phyloP scores from a whole-genome alignment of 2,888 invertebrate species.

The Zygaena filipendulae region DNA sequence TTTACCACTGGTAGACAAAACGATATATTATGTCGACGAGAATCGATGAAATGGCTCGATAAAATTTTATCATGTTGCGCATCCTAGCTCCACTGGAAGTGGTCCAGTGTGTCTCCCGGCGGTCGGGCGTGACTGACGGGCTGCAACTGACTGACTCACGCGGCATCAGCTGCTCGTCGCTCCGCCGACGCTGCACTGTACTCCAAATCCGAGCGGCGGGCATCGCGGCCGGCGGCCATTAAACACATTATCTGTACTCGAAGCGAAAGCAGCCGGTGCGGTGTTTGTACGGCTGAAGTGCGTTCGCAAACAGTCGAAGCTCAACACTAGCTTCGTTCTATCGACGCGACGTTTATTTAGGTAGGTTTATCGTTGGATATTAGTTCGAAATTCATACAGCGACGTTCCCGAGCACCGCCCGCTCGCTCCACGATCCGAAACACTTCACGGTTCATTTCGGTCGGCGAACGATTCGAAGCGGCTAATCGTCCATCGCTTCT shows the following conservation, averaged over 20 bases:
- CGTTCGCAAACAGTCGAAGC: too few species aligned
- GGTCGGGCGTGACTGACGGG: constrained; percentile 21
- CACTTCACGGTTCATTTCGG: constrained; percentile 19
- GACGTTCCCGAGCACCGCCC: constrained; percentile 7
- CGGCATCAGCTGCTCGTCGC: neutral
- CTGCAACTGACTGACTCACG: constrained; percentile 3
- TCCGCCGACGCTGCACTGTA: neutral
- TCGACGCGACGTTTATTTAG: constrained; percentile 3
- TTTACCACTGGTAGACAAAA: too few species aligned
- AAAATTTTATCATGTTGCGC: too few species aligned
- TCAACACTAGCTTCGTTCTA: constrained; percentile 11
- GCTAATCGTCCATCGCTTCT: constrained; percentile 5
- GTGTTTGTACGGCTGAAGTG: constrained; percentile 19
- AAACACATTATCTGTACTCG: constrained; percentile 4
- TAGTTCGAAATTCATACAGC: constrained; percentile 18
- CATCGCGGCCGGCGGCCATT: neutral
- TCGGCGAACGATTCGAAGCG: constrained; percentile 15
- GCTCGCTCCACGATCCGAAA: constrained; percentile 12
- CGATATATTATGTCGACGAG: too few species aligned
- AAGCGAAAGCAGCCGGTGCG: constrained; percentile 11
- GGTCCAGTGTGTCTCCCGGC: constrained; percentile 14
- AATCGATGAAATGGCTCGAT: too few species aligned
- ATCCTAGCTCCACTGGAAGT: too few species aligned
- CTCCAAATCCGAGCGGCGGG: neutral
- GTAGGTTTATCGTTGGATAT: constrained; percentile 11